Conservation (phyloP, 2,797 vertebrate species). For the Carapus acus region DNA sequence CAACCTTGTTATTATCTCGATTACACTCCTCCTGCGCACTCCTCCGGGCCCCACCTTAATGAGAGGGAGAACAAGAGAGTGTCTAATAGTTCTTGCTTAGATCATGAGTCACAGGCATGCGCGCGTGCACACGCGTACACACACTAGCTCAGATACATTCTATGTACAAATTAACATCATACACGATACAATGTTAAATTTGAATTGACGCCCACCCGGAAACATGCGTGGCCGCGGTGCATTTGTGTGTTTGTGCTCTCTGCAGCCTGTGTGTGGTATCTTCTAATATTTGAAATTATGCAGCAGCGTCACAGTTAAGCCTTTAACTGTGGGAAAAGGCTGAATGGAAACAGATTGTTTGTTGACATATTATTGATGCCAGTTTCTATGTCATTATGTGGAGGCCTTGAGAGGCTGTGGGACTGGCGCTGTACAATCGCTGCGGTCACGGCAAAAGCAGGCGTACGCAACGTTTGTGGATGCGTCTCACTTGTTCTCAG, state of each 20-base stretch:
- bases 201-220: no score
- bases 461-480: constrained; percentile 30
- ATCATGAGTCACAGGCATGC: constrained; percentile 4
- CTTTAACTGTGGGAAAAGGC: constrained; percentile 28
- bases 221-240: no score
- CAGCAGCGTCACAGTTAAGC: constrained; percentile 1
- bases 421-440: constrained; percentile 29
- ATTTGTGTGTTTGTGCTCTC: neutral
- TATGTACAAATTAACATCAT: no score
- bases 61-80: constrained; percentile 45
- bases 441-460: constrained; percentile 26
- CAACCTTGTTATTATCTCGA: constrained; percentile 64
- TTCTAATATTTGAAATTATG: constrained; percentile 6
- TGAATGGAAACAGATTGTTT: constrained; percentile 45
- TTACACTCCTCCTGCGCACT: constrained; percentile 54
- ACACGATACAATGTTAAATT: no score
- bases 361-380: constrained; percentile 42
- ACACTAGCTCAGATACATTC: no score
- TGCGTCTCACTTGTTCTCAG: constrained; percentile 41
- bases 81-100: constrained; percentile 31
- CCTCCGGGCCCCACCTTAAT: constrained; percentile 56
- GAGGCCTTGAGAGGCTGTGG: constrained; percentile 12
- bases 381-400: constrained; percentile 37
- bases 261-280: neutral
- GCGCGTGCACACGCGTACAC: no score